phyloP scores from a whole-genome alignment of 2,797 vertebrate species.

The Cirrhinus molitorella region DNA sequence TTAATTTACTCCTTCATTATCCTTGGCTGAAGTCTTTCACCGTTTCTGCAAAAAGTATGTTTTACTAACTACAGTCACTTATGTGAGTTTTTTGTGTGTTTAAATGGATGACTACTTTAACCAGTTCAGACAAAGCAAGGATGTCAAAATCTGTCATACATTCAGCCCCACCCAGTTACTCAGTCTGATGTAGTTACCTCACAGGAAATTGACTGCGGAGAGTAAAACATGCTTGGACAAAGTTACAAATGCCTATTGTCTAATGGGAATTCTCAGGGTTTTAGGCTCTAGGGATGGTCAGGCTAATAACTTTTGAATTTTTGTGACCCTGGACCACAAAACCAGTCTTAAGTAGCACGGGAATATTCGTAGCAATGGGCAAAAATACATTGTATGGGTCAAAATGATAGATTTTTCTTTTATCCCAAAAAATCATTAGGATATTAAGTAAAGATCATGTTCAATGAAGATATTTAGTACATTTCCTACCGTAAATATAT shows the following conservation, averaged over 20 bases:
- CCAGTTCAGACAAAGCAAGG: constrained; percentile 46
- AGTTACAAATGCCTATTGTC: background rate
- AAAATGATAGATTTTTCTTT: no score
- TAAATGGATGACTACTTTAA: constrained; percentile 10
- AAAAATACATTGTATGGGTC: no score
- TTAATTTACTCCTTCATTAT: background rate
- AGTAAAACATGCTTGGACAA: constrained; percentile 21
- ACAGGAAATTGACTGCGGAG: constrained; percentile 30
- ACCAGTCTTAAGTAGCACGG: no score
- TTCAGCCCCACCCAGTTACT: constrained; percentile 47
- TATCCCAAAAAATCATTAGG: no score
- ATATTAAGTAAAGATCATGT: no score
- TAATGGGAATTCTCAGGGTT: background rate
- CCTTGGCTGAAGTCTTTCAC: background rate
- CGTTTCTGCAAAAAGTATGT: background rate
- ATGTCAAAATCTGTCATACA: constrained; percentile 31
- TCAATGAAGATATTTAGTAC: no score
- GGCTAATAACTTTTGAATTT: no score
- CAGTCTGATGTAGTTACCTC: constrained; percentile 10
- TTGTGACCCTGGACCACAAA: no score
- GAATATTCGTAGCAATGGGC: no score
- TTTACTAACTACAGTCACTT: background rate
- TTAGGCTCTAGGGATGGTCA: background rate
- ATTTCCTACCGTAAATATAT: no score
- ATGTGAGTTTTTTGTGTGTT: constrained; percentile 20